Base-by-base conservation (phyloP, 2,888 invertebrate genomes). In the Ophion ventricosus region DNA sequence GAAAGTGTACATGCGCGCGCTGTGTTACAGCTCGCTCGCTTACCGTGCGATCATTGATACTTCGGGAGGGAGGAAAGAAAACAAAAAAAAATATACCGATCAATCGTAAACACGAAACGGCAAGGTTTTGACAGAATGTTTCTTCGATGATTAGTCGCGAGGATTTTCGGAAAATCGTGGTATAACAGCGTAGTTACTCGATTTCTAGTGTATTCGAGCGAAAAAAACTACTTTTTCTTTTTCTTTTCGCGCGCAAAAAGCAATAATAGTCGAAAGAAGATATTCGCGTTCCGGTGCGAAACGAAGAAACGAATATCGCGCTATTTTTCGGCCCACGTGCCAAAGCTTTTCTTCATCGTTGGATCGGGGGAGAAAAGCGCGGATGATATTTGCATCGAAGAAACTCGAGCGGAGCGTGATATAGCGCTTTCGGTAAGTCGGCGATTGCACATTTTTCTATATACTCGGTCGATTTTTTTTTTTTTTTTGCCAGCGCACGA, bases 1-100 rank as follows among this genome's bases (percentile, higher is more conserved):
- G 73, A 73, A 57, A 66, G 73, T 80, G 73, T 66, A 80, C 35
- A 73, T 72, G 79, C 73, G 79, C 79, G 72, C 79, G 79, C 61
- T 70, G 64, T 56, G 8, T n/a, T n/a, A n/a, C n/a, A 3, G 8
- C 54, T 63, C 26, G 14, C 64, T 75, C 64, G 14, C 26, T 11
- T 25, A 56, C 64, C 54, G 29, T 54, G 49, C 64, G 23, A 54
- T 49, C n/a, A n/a, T n/a, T n/a, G n/a, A n/a, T n/a, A n/a, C n/a
- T n/a, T n/a, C 49, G 54, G 63, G 25, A 54, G 43, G 49, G 59
- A n/a, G n/a, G n/a, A n/a, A n/a, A n/a, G n/a, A n/a, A 17, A 69
- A 26, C 20, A 67, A 29, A 69, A 64, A 35, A 57, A 59, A 20
- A 64, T 61, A 43, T 25, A n/a, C 40, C 66, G 79, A 80, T 80